Evolutionary conservation across 2,888 invertebrate species (phyloP).

Genomic region (Aporophyla lueneburgensis): DNA sequence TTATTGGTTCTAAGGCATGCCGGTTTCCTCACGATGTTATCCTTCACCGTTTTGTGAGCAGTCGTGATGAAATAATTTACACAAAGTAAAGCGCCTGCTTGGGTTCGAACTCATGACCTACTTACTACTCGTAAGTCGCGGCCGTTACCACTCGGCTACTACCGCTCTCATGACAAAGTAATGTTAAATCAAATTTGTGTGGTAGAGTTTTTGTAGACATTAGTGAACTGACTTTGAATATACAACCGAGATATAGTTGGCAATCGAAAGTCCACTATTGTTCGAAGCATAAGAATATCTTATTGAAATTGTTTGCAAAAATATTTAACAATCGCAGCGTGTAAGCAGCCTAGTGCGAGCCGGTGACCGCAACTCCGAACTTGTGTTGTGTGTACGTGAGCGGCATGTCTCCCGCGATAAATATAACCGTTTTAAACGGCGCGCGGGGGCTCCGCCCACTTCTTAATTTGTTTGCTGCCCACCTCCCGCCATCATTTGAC

Average conservation of each 20-base stretch:
- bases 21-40: too few species aligned
- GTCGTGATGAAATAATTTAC: too few species aligned
- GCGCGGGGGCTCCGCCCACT: constrained; percentile 58
- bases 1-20: too few species aligned
- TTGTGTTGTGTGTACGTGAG: constrained; percentile 72
- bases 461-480: constrained; percentile 75
- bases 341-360: constrained; percentile 46
- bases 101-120: too few species aligned
- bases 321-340: constrained; percentile 16
- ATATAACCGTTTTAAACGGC: constrained; percentile 69
- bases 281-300: neutral
- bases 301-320: neutral
- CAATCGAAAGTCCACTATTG: neutral
- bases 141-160: too few species aligned
- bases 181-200: neutral
- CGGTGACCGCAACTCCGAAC: constrained; percentile 60
- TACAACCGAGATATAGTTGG: neutral
- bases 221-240: neutral
- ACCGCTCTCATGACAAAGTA: too few species aligned
- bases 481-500: constrained; percentile 66
- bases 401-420: constrained; percentile 71
- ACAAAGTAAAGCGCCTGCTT: too few species aligned
- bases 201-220: neutral
- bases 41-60: too few species aligned
- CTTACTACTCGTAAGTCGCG: too few species aligned